Percentiles rank a stretch among this genome's conserved stretches.
Conservation (phyloP, 2,113 vertebrate species). For the Philantomba maxwellii region DNA sequence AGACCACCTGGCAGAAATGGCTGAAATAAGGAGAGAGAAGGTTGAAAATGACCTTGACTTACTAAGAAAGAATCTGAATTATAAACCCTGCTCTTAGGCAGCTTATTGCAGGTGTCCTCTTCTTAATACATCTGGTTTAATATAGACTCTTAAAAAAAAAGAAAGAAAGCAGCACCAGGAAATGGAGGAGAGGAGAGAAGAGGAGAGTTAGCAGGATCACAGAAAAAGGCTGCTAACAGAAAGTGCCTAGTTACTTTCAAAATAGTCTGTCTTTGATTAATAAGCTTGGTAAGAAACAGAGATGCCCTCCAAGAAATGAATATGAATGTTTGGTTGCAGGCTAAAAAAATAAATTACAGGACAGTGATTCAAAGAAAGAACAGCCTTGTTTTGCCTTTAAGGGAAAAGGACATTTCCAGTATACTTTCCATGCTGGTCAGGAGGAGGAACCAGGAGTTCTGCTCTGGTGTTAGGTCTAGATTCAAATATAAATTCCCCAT, state of each 20-base stretch:
- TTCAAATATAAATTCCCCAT: background rate
- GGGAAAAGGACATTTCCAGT: background rate
- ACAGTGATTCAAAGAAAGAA: background rate
- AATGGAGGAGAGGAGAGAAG: background rate
- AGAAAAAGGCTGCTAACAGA: background rate
- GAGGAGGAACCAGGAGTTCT: accelerated
- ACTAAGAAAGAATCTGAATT: background rate
- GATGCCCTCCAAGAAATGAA: background rate
- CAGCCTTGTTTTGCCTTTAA: background rate
- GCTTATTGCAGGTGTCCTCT: background rate
- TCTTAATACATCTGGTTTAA: background rate
- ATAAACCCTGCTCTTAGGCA: background rate
- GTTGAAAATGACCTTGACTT: background rate
- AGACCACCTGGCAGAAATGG: background rate
- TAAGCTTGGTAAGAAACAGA: background rate
- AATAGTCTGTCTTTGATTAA: background rate
- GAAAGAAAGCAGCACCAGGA: background rate
- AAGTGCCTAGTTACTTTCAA: background rate
- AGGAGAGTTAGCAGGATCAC: background rate
- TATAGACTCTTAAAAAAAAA: background rate
- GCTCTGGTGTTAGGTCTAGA: background rate
- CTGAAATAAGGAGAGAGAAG: background rate
- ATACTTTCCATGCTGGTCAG: background rate
- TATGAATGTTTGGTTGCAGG: background rate
- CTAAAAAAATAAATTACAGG: background rate